Evolutionary conservation across 2,888 invertebrate species (phyloP).

Genomic region (Drosophila seclusa): DNA sequence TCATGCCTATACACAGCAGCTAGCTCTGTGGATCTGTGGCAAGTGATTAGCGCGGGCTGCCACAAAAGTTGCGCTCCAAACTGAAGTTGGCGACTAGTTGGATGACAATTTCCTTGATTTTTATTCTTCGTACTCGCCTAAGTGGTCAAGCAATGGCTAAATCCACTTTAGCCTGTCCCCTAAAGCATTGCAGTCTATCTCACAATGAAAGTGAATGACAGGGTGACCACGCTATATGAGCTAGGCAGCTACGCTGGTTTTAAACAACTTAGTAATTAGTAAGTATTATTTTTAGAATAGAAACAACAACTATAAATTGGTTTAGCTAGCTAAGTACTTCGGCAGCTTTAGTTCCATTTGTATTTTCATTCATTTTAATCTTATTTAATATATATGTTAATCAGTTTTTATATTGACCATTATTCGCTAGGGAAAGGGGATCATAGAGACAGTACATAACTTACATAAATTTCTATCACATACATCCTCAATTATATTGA

Average conservation of each 20-base stretch:
- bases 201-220: not conserved
- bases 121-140: not conserved
- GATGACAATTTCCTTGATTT: not conserved
- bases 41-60: conserved; percentile 17
- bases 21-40: conserved; percentile 18
- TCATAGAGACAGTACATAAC: not conserved
- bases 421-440: not conserved
- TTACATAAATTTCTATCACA: not conserved
- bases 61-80: conserved; percentile 1
- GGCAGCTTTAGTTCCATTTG: not conserved
- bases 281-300: no score
- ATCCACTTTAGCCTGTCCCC: not conserved
- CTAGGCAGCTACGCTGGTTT: not conserved
- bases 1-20: conserved; percentile 33
- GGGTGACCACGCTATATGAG: not conserved
- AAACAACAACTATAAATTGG: no score
- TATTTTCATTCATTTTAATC: not conserved
- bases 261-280: no score
- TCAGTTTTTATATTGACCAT: fast-evolving
- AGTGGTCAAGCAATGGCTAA: not conserved
- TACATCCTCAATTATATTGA: not conserved
- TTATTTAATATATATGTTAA: no score
- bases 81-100: not conserved
- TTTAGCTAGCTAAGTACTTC: not conserved
- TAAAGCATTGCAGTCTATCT: not conserved